Base-by-base conservation (phyloP, 2,797 vertebrate genomes). In the Enteromius mattozi region DNA sequence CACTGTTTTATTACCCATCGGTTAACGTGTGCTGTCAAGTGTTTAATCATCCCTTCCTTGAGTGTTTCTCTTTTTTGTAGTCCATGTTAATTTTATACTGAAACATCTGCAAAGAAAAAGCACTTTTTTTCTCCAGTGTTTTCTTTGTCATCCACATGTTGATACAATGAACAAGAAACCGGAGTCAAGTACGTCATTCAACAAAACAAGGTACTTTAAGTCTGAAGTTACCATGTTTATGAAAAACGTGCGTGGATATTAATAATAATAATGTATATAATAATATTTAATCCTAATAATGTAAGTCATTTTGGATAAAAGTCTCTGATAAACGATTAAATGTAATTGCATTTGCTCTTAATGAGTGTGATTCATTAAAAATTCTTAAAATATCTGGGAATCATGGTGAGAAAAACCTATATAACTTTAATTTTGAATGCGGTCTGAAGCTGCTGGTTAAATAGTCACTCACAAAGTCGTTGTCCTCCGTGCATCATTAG, bases 401-500 rank as follows among this genome's bases (percentile, higher is more conserved):
- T 37, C 6, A 3, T 27, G 8, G 21, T 54, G 13, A 51, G 8
- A 27, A 2, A 24, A 59, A 33, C n/a, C 2, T 7, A 17, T 10
- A 56, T 16, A 27, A 16, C 61, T 30, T 66, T 24, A 37, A 76
- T 42, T 59, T 33, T 13, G 33, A 17, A n/a, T 33, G 27, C 3
- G 0, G 1, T 21, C 42, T 45, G 2, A 56, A 77, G 6, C 63
- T 69, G 33, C 24, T 69, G 49, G 82, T 83, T 83, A 83, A 83
- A 78, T 21, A 83, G 82, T 83, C 63, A 83, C 82, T 45, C 35
- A 59, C 35, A 56, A 40, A n/a, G 45, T 65, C 4, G 2, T 16
- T 76, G 47, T 83, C 47, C 49, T 54, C 21, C 74, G 9, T 78
- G 83, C 70, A 75, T 66, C 69, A 85, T 74, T 80, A 80, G 78